Evolutionary conservation across 2,113 vertebrate species (phyloP).

Genomic region (Elanoides forficatus): DNA sequence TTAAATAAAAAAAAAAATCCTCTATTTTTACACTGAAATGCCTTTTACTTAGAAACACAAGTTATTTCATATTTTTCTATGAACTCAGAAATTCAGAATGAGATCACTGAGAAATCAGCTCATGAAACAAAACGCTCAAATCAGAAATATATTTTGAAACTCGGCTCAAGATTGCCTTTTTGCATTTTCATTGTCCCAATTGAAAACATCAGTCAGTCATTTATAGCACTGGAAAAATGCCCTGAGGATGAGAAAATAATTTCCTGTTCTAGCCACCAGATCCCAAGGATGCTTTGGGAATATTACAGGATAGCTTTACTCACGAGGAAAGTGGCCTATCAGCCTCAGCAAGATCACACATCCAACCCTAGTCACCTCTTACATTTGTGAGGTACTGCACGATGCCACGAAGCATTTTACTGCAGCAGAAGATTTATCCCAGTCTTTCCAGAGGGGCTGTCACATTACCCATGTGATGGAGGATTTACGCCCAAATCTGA

Average conservation of each 20-base stretch:
- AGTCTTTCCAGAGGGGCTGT: background rate
- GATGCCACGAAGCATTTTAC: background rate
- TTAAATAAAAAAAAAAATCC: background rate
- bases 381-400: fast-evolving
- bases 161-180: background rate
- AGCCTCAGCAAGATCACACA: background rate
- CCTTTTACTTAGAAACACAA: background rate
- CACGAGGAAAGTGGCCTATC: background rate
- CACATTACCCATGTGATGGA: background rate
- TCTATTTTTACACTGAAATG: background rate
- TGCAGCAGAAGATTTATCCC: background rate
- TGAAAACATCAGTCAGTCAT: background rate
- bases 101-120: background rate
- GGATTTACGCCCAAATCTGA: background rate
- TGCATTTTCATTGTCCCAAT: background rate
- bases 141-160: background rate
- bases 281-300: background rate
- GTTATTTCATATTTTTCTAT: background rate
- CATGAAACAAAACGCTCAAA: background rate
- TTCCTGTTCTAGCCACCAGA: background rate
- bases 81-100: background rate
- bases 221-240: background rate
- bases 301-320: background rate
- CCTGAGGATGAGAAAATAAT: background rate
- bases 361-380: background rate